phyloP scores from a whole-genome alignment of 2,888 invertebrate genomes.

The Holacanthella duospinosa region DNA sequence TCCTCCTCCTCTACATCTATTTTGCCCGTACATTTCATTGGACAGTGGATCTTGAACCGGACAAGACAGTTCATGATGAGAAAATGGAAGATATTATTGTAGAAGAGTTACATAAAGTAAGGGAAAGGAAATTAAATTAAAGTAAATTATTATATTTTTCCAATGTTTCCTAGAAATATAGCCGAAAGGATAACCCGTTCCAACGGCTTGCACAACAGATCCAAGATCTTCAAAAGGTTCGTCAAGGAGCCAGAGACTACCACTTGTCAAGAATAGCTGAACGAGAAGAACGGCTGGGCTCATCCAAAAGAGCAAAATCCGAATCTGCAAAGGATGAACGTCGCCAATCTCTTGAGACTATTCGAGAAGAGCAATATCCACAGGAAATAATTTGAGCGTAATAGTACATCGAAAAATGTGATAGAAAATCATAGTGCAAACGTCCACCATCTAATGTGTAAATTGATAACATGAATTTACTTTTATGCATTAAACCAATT shows the following conservation, averaged over 20 bases:
- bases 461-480: too few species aligned
- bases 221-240: neutral
- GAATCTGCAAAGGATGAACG: neutral
- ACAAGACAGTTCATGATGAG: neutral
- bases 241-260: neutral
- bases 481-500: too few species aligned
- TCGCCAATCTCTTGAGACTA: too few species aligned
- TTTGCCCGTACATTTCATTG: slow-evolving; percentile 24
- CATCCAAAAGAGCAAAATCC: neutral
- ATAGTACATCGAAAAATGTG: too few species aligned
- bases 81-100: neutral
- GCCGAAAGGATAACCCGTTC: neutral
- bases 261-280: neutral
- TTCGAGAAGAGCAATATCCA: too few species aligned
- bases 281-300: neutral
- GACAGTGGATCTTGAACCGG: neutral
- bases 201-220: neutral
- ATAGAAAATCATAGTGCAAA: too few species aligned
- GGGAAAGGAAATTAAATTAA: neutral
- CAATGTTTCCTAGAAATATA: neutral
- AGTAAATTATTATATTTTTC: neutral
- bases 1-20: slow-evolving; percentile 15
- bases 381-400: too few species aligned
- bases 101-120: neutral
- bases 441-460: too few species aligned